A percentile compares a stretch with the other conserved stretches of the same genome.
phyloP scores from a whole-genome alignment of 2,113 vertebrate genomes.

The Sinocyclocheilus anophthalmus region DNA sequence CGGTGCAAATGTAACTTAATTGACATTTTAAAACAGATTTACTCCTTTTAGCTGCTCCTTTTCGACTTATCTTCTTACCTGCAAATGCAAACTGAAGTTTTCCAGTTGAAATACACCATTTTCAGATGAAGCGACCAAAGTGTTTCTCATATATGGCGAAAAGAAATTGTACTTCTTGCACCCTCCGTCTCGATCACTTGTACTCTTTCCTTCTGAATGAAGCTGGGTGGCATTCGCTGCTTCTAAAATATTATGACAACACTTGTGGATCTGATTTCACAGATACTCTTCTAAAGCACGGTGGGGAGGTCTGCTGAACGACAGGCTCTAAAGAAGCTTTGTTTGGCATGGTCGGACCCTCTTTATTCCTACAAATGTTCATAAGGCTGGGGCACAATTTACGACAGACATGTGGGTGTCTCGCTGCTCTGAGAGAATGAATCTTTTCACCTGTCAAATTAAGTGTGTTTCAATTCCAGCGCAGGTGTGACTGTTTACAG shows the following conservation, averaged over 20 bases:
- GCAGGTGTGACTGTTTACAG: conserved; percentile 12
- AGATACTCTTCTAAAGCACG: conserved; percentile 33
- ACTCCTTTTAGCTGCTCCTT: neutral
- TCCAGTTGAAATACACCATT: neutral
- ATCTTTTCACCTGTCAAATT: neutral
- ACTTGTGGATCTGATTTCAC: conserved; percentile 48
- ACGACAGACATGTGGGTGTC: conserved; percentile 10
- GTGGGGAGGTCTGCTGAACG: conserved; percentile 11
- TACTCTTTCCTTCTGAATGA: conserved; percentile 44
- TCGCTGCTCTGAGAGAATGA: neutral
- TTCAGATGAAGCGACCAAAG: conserved; percentile 10
- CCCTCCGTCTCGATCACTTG: conserved; percentile 10
- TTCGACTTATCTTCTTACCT: neutral
- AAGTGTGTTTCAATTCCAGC: conserved; percentile 4
- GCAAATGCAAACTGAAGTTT: neutral
- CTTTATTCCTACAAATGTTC: conserved; percentile 28
- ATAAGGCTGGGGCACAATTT: neutral
- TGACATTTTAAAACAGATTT: neutral
- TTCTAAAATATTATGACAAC: conserved; percentile 54
- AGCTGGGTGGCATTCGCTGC: conserved; percentile 50
- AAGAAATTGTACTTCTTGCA: neutral
- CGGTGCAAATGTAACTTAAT: neutral
- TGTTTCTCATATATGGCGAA: conserved; percentile 32
- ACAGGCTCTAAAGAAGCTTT: conserved; percentile 42
- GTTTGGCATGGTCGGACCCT: conserved; percentile 38